Percentiles rank a stretch among this genome's conserved stretches.
These are phyloP conservation scores for Spheniscus mendiculus DNA, from an alignment of 2,113 vertebrate species.

Conservation along the genomic window DNA sequence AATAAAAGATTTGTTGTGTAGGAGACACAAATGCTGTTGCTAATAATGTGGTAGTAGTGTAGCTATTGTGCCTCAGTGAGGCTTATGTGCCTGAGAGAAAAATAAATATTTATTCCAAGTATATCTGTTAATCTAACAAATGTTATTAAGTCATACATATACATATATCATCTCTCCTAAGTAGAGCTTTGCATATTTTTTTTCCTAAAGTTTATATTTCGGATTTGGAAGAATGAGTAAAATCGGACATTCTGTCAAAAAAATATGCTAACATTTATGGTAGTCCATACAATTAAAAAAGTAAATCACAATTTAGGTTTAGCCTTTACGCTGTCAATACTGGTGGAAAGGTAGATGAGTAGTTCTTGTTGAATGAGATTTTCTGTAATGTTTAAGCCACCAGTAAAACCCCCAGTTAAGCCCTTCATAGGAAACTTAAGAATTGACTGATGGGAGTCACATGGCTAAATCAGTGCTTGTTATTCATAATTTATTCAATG, in stretches of 20 bases:
- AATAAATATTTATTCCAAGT: slow-evolving; percentile 13
- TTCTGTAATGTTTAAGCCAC: slow-evolving; percentile 33
- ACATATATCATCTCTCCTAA: not conserved
- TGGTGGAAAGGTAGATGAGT: slow-evolving; percentile 24
- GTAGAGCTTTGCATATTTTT: not conserved
- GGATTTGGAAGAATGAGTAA: not conserved
- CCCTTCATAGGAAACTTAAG: slow-evolving; percentile 45
- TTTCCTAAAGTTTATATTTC: not conserved
- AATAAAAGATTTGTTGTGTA: not conserved
- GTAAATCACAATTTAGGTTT: not conserved
- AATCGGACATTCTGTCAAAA: not conserved
- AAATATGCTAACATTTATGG: not conserved
- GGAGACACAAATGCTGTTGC: not conserved
- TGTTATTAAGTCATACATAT: not conserved
- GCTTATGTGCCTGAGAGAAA: not conserved
- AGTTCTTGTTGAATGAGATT: slow-evolving; percentile 42
- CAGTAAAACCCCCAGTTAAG: slow-evolving; percentile 36
- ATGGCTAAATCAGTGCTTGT: slow-evolving; percentile 60
- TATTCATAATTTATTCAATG: slow-evolving; percentile 72
- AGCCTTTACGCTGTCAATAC: not conserved
- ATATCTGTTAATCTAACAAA: not conserved
- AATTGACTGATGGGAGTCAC: slow-evolving; percentile 62
- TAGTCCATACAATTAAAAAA: not conserved
- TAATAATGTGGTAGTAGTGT: not conserved
- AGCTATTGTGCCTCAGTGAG: not conserved